Evolutionary conservation across 2,797 vertebrate species (phyloP).

Genomic region (Myotis pilosus): DNA sequence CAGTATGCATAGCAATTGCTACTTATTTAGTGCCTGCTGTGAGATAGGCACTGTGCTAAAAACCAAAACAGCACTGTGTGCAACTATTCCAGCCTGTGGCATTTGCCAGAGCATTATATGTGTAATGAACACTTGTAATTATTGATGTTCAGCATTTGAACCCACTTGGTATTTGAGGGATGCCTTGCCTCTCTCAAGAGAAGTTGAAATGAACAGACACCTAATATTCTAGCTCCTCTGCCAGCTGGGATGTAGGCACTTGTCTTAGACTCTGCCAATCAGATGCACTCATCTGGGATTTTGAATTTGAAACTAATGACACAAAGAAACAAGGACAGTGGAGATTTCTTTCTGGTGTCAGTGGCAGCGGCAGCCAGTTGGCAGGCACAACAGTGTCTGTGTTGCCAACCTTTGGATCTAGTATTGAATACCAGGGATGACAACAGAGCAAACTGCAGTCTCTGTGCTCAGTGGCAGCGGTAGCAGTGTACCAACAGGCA

Average conservation of each 20-base stretch:
- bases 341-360: conserved; percentile 58
- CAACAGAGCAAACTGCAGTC: background rate
- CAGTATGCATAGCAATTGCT: background rate
- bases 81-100: background rate
- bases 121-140: background rate
- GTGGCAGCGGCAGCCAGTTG: conserved; percentile 52
- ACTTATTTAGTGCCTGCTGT: background rate
- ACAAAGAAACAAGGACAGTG: conserved; percentile 64
- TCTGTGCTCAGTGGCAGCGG: background rate
- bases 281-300: conserved; percentile 66
- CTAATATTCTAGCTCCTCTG: background rate
- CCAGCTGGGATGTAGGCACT: conserved; percentile 48
- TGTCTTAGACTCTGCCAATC: conserved; percentile 64
- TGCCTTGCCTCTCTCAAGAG: background rate
- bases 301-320: conserved; percentile 73
- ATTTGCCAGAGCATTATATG: background rate
- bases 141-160: background rate
- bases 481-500: background rate
- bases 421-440: conserved; percentile 7
- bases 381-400: conserved; percentile 32
- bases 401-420: conserved; percentile 34
- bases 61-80: background rate
- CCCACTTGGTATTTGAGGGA: background rate
- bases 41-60: background rate
- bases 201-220: conserved; percentile 26